Base-by-base conservation (phyloP, 2,797 vertebrate species). In the Microcaecilia unicolor region DNA sequence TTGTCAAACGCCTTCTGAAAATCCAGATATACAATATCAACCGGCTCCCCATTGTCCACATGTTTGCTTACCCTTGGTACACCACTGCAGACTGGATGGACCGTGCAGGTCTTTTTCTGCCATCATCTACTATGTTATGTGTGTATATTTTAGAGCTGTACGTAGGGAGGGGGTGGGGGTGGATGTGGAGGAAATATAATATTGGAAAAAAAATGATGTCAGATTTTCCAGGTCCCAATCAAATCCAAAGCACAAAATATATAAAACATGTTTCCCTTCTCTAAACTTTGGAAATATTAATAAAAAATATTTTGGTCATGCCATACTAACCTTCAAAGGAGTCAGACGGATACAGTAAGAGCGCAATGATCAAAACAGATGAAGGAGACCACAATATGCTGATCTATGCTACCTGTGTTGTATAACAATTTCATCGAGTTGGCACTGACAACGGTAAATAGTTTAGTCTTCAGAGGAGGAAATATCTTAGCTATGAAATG, bases 401-500 rank as follows among this genome's bases (percentile, higher is more conserved):
- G 11, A 38, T 37, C 5, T 7, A 26, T 44, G 45, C 58, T 72
- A 74, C 73, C 70, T 72, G 53, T 41, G 22, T 65, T 70, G 64
- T 64, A 64, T 61, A 56, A 62, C 64, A 58, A 53, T 78, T 71
- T 64, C 72, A 60, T 54, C 58, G 56, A 47, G 55, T 58, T 67
- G 77, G 68, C 69, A 68, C 2, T 23, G 35, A 35, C 34, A 22
- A 46, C 42, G 50, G 65, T 53, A 64, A 69, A 66, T 69, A 65
- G 71, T 50, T n/a, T 70, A 63, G 67, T 70, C 67, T 60, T 57
- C 67, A 55, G 61, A 81, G 62, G 62, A 83, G 72, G 72, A 81
- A 79, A 76, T 80, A 71, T 79, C 64, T 62, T 4, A 64, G 70
- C 73, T 76, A 73, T 80, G 78, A 80, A 81, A 81, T 58, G 67